Percentiles rank a stretch among this genome's conserved stretches.
Evolutionary conservation across 2,888 invertebrate genomes (phyloP).

Genomic region (Tanypteryx hageni): DNA sequence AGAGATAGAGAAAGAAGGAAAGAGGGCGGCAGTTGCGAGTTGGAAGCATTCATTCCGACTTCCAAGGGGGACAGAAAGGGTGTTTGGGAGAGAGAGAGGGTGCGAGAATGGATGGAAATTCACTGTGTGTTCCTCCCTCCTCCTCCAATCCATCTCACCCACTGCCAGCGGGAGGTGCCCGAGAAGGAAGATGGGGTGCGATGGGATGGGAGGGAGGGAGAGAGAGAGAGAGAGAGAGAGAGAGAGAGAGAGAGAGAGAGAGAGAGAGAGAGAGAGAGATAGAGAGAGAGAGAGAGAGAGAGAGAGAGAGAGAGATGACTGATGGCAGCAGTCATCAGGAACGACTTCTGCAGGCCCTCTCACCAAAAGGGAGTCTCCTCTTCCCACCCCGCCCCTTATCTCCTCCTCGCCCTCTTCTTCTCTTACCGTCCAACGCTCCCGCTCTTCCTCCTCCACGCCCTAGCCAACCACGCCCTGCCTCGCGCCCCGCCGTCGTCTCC

Average conservation of each 20-base stretch:
- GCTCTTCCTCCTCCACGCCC: slow-evolving; percentile 5
- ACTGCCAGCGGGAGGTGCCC: background rate
- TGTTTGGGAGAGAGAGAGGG: background rate
- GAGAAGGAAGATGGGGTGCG: background rate
- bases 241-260: background rate
- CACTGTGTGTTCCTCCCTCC: background rate
- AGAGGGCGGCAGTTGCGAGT: background rate
- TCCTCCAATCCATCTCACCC: background rate
- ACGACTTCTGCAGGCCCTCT: slow-evolving; percentile 11
- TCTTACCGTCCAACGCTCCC: background rate
- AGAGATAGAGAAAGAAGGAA: background rate
- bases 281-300: too few relatives aligned
- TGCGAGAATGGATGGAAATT: slow-evolving; percentile 6
- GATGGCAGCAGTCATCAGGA: slow-evolving; percentile 57
- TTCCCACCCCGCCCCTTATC: background rate
- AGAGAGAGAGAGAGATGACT: slow-evolving; percentile 24
- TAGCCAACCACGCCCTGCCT: background rate
- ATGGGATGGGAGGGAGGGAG: background rate
- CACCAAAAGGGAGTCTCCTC: background rate
- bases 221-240: background rate
- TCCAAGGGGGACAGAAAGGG: background rate
- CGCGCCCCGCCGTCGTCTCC: background rate
- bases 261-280: background rate
- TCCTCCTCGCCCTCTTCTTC: background rate
- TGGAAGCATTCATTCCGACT: slow-evolving; percentile 12